Evolutionary conservation across 2,888 invertebrate species (phyloP).

Genomic region (Trachelus iudaicus): DNA sequence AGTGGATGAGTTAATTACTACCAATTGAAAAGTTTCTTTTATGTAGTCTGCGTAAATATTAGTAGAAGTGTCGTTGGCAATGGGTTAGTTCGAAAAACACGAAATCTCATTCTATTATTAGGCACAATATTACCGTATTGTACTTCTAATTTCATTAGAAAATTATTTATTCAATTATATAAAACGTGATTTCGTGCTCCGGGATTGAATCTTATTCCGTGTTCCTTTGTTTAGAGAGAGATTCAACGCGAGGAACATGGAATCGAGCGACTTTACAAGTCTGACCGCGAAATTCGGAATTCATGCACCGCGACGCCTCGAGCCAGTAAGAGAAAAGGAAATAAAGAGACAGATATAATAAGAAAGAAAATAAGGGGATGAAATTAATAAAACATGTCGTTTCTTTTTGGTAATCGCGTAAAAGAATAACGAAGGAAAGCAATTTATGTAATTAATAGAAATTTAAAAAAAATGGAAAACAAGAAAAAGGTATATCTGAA

Average conservation of each 20-base stretch:
- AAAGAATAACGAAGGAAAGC: neutral
- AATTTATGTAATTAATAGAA: conserved; percentile 1
- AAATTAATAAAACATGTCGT: conserved; percentile 9
- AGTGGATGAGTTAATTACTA: neutral
- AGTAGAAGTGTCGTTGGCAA: neutral
- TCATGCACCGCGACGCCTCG: neutral
- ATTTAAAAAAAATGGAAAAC: neutral
- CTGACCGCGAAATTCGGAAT: neutral
- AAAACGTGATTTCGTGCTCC: neutral
- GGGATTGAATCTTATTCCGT: neutral
- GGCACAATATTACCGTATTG: too few relatives aligned
- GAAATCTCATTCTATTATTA: neutral
- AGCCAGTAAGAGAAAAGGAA: conserved; percentile 13
- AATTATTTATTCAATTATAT: neutral
- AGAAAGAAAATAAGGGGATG: conserved; percentile 18
- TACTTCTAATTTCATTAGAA: neutral
- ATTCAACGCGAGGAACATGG: neutral
- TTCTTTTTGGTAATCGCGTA: neutral
- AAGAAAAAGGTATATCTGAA: neutral
- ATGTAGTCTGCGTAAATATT: neutral
- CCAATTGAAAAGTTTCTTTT: neutral
- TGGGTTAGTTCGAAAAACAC: neutral
- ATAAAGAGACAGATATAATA: conserved; percentile 17
- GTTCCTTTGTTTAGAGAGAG: neutral
- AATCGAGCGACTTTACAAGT: neutral